A percentile compares a stretch with the other conserved stretches of the same genome.
Evolutionary conservation across 1,140 invertebrate species (phyloP).

Genomic region (Aphelinus certus): DNA sequence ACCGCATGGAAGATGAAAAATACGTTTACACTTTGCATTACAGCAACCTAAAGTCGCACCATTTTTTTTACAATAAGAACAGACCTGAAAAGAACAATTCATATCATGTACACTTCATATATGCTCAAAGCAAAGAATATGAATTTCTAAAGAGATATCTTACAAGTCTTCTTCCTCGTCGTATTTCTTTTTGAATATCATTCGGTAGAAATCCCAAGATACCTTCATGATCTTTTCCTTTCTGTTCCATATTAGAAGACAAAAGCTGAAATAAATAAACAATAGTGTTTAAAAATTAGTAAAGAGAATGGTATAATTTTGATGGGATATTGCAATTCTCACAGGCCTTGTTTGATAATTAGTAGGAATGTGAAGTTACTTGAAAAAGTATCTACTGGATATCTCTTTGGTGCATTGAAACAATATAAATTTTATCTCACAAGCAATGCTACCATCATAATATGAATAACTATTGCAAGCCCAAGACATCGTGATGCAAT

Average conservation of each 20-base stretch:
- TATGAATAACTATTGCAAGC: no score
- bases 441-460: no score
- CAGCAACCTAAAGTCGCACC: constrained; percentile 74
- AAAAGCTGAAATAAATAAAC: constrained; percentile 66
- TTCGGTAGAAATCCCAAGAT: constrained; percentile 71
- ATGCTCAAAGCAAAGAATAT: not conserved
- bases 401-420: no score
- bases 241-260: constrained; percentile 71
- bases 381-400: no score
- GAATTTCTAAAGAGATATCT: constrained; percentile 36
- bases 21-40: constrained; percentile 65
- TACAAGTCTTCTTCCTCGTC: constrained; percentile 69
- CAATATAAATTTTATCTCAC: no score
- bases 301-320: no score
- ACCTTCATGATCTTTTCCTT: constrained; percentile 69
- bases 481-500: no score
- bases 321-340: no score
- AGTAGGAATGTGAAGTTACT: no score
- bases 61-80: constrained; percentile 68
- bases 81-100: constrained; percentile 61
- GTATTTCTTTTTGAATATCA: constrained; percentile 72
- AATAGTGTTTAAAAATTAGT: not conserved
- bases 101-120: constrained; percentile 15
- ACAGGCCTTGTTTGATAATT: no score
- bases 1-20: constrained; percentile 75